Base-by-base conservation (phyloP, 2,888 invertebrate species). In the Lissonota sp. region DNA sequence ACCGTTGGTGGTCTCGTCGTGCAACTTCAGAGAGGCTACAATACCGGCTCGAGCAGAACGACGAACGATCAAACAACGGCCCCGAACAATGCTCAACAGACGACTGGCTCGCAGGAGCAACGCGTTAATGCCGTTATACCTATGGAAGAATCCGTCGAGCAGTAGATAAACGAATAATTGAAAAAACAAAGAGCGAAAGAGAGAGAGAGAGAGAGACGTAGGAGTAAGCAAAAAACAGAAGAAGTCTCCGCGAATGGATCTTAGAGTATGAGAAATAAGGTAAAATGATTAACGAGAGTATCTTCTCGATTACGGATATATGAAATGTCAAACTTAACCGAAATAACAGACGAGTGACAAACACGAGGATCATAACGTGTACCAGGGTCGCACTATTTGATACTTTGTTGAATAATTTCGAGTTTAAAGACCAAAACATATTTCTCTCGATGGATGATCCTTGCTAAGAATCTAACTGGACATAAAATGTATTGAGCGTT, bases 131-230 rank as follows among this genome's bases (percentile, higher is more conserved):
- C 89, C 80, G 87, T 87, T 76, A 87, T 91, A 88, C 86, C 85
- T 84, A 91, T 91, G 89, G 92, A 92, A 86, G 92, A 92, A 86
- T 89, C 91, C 87, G 91, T 92, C 86, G 92, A 92, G 88, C 91
- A 92, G 91, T 91, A 91, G 87, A 88, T 83, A 26, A 26, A 69
- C 70, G 71, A 74, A 42, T 37, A 46, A 53, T 26, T 26, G 26
- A 55, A 58, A 42, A 74, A 57, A 51, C 51, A 64, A 66, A 44
- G 57, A 12, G 14, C n/a, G 14, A 39, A 40, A 53, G 39, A 8
- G 55, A 46, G 39, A 26, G 10, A 66, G 39, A 26, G 74, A 57
- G 73, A n/a, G 12, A 55, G 26, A 44, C 40, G 66, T 58, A 16
- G 8, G 66, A 39, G 51, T 49, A 58, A 49, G 57, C 12, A 26